Conservation (phyloP, 2,797 vertebrate species). For the Channa striata region DNA sequence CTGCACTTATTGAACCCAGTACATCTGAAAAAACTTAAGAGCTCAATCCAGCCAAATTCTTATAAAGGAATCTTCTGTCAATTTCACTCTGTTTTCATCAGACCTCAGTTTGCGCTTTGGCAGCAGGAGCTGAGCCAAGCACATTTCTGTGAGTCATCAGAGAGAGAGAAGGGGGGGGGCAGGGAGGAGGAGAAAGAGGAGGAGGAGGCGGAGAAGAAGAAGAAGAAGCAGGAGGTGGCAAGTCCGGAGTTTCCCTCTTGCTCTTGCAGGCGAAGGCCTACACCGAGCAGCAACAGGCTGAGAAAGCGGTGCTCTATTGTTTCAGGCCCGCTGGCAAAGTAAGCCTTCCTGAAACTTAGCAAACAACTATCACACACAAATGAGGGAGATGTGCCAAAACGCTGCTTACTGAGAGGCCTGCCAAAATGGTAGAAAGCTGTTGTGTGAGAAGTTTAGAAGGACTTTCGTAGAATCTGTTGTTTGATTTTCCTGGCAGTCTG, state of each 20-base stretch:
- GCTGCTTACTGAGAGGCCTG: slow-evolving; percentile 59
- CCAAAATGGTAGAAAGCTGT: slow-evolving; percentile 67
- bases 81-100: slow-evolving; percentile 72
- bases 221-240: slow-evolving; percentile 68
- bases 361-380: slow-evolving; percentile 67
- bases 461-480: slow-evolving; percentile 64
- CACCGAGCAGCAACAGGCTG: slow-evolving; percentile 65
- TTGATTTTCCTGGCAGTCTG: slow-evolving; percentile 50
- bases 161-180: slow-evolving; percentile 20
- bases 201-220: slow-evolving; percentile 21
- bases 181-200: slow-evolving; percentile 1
- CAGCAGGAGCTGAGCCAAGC: slow-evolving; percentile 73
- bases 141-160: slow-evolving; percentile 86
- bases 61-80: slow-evolving; percentile 69
- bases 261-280: slow-evolving; percentile 66
- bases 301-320: slow-evolving; percentile 76
- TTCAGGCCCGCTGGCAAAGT: slow-evolving; percentile 72
- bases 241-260: slow-evolving; percentile 75
- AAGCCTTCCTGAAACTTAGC: slow-evolving; percentile 76
- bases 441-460: slow-evolving; percentile 66
- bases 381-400: slow-evolving; percentile 61
- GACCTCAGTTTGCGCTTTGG: slow-evolving; percentile 63
- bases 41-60: slow-evolving; percentile 55
- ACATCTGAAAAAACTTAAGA: slow-evolving; percentile 72
- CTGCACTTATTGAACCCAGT: slow-evolving; percentile 56